These are phyloP conservation scores for Geothlypis trichas DNA, from an alignment of 2,113 vertebrate species.

Conservation along the genomic window DNA sequence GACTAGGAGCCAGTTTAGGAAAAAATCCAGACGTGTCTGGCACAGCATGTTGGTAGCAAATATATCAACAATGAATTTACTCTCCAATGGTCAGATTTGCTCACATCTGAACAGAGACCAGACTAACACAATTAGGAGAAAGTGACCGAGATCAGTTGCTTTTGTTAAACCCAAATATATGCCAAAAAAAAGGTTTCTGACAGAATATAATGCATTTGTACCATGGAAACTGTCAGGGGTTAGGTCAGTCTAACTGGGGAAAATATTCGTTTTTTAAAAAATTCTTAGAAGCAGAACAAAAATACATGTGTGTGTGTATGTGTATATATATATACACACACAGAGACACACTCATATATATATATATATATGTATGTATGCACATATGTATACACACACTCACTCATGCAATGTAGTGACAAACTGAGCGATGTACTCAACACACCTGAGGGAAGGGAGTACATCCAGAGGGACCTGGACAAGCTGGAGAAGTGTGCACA, in stretches of 20 bases:
- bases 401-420: accelerated
- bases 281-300: not conserved
- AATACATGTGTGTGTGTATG: accelerated
- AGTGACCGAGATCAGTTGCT: not conserved
- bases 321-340: accelerated
- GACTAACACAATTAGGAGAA: not conserved
- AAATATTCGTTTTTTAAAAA: not conserved
- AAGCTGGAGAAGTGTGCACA: accelerated
- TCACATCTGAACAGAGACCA: not conserved
- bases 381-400: not conserved
- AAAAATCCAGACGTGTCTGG: not conserved
- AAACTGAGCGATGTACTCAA: not conserved
- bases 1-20: not conserved
- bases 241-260: not conserved
- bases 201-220: not conserved
- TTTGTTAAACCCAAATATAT: not conserved
- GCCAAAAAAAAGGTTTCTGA: not conserved
- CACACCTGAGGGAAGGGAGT: not conserved
- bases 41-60: not conserved
- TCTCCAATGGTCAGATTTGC: not conserved
- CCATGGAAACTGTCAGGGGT: not conserved
- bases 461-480: not conserved
- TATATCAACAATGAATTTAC: not conserved
- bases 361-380: too few relatives aligned
- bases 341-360: too few relatives aligned